Evolutionary conservation across 2,888 invertebrate genomes (phyloP), one percentile per base, ranked within the genome.

Genomic region (Myopa testacea): DNA sequence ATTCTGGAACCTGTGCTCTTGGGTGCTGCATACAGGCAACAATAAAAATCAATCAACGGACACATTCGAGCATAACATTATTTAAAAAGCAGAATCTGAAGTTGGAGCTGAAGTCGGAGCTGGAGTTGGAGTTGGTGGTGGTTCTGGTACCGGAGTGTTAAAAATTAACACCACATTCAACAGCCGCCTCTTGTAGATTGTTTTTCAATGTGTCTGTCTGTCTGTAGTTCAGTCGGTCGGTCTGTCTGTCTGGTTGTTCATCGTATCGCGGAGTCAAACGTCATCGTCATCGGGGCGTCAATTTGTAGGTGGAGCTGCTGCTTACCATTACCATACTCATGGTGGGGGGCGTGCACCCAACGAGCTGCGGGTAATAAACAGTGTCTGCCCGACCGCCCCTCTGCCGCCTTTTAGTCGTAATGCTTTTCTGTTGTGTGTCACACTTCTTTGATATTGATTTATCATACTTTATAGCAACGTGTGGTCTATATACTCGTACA

Each of bases 381-480:
- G 40, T 45, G 69, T 69, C 45, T 26, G 69, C 50, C 50, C 26
- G 50, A 26, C 50, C 26, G 50, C 1, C 16, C 55, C 55, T 55
- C 10, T 3, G 19, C 45, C 10, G 40, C 40, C 6, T 67, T 67
- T 76, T 12, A 37, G 37, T 52, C n/a, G 50, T 14, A 14, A 40
- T 40, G 38, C 34, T 63, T 38, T 45, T 16, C 40, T 19, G 45
- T 45, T 45, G 65, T 16, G n/a, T 75, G 65, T 45, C 65, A 34
- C 63, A 55, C 68, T 71, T 76, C 78, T 79, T 55, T 69, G 74
- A 81, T 82, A 82, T 82, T 82, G 81, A 81, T 81, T 82, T 82
- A 82, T 81, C 81, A 82, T 81, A 80, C 79, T 80, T 81, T 79
- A 45, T 72, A 38, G 72, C 60, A 62, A 72, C 60, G 55, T 58